Evolutionary conservation across 2,113 vertebrate species (phyloP).

Genomic region (Corynorhinus townsendii): DNA sequence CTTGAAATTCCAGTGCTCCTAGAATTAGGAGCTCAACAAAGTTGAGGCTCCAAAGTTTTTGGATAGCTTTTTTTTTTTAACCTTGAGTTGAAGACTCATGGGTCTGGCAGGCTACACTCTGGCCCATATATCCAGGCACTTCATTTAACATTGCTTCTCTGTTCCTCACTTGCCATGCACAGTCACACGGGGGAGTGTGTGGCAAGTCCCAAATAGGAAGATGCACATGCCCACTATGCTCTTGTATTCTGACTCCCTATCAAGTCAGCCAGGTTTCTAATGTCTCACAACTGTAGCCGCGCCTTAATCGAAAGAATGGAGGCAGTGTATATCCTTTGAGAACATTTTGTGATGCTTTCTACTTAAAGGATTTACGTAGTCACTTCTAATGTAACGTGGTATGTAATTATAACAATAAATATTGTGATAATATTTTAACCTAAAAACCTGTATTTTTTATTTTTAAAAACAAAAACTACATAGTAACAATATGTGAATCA

Average conservation of each 20-base stretch:
- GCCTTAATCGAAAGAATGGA: not conserved
- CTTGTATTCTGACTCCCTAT: not conserved
- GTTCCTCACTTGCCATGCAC: not conserved
- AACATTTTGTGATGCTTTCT: not conserved
- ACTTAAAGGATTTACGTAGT: not conserved
- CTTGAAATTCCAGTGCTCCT: not conserved
- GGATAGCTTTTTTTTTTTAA: not conserved
- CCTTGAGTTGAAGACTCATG: not conserved
- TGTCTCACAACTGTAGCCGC: not conserved
- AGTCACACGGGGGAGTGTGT: not conserved
- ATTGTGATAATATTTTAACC: not conserved
- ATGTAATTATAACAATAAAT: not conserved
- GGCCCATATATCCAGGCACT: too few relatives aligned
- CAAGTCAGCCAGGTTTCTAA: too few relatives aligned
- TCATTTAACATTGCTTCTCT: not conserved
- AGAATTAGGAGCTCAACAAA: not conserved
- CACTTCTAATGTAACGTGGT: not conserved
- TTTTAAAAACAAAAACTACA: not conserved
- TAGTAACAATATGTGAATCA: not conserved
- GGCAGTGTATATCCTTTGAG: not conserved
- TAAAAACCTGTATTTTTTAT: not conserved
- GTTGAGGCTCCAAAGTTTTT: not conserved
- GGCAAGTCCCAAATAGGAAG: not conserved
- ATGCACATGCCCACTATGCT: rapidly evolving
- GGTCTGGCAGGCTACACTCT: not conserved